A percentile compares a stretch with the other conserved stretches of the same genome.
Conservation (phyloP, 2,113 vertebrate species). For the Verasper variegatus region DNA sequence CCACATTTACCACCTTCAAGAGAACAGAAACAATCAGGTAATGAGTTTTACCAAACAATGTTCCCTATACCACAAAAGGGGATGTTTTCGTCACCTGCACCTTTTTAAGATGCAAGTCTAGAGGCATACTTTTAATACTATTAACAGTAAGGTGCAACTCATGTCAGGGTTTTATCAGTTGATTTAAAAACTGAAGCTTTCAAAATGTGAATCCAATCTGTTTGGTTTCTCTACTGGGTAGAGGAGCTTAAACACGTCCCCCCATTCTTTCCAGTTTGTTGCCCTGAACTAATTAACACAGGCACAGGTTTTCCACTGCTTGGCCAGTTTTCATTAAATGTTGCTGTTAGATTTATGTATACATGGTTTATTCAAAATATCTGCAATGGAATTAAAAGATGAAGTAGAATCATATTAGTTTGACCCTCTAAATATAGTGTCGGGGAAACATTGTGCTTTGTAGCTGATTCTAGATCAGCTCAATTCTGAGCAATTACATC, state of each 20-base stretch:
- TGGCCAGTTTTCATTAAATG: no score
- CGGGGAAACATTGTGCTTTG: no score
- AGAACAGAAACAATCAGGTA: not conserved
- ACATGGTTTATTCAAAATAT: not conserved
- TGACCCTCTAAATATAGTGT: not conserved
- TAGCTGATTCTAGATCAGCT: no score
- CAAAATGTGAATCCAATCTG: not conserved
- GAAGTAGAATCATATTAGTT: not conserved
- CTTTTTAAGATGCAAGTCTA: no score
- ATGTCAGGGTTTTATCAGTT: not conserved
- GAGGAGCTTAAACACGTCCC: not conserved
- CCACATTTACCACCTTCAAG: conserved; percentile 81
- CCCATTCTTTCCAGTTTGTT: not conserved
- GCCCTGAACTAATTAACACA: no score
- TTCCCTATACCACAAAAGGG: no score
- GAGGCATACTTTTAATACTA: not conserved
- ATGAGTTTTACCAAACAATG: not conserved
- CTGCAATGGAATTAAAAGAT: not conserved
- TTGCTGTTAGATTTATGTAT: no score
- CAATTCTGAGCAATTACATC: no score
- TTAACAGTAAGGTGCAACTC: no score
- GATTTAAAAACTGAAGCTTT: not conserved
- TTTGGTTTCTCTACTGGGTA: not conserved
- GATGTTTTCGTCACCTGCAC: no score
- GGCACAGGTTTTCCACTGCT: no score